Evolutionary conservation across 2,888 invertebrate genomes (phyloP).

Genomic region (Macaria liturata): DNA sequence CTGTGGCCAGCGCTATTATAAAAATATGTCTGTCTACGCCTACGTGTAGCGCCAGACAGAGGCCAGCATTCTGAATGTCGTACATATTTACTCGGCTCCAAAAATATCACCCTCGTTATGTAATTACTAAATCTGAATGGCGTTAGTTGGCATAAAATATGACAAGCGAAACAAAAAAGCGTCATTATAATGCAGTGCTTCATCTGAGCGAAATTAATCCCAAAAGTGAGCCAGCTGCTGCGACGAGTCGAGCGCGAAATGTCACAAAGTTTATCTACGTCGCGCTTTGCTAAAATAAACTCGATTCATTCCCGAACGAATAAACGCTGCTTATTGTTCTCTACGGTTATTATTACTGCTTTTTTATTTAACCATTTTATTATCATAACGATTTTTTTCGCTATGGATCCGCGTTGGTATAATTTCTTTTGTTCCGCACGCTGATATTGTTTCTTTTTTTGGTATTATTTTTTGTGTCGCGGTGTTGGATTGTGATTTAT

Average conservation of each 20-base stretch:
- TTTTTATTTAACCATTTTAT: conserved; percentile 79
- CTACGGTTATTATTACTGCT: conserved; percentile 71
- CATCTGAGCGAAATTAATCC: conserved; percentile 67
- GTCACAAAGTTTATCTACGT: conserved; percentile 71
- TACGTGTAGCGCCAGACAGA: conserved; percentile 19
- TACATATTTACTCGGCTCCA: conserved; percentile 13
- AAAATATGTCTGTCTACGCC: conserved; percentile 50
- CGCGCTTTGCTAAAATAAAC: conserved; percentile 69
- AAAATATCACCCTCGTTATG: conserved; percentile 33
- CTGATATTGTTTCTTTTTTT: conserved; percentile 78
- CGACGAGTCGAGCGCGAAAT: conserved; percentile 51
- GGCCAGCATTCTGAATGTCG: conserved; percentile 12
- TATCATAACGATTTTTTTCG: conserved; percentile 80
- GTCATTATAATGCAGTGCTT: conserved; percentile 74
- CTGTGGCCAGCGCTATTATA: conserved; percentile 69
- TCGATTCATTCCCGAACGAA: conserved; percentile 67
- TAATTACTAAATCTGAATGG: conserved; percentile 43
- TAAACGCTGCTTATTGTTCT: conserved; percentile 74
- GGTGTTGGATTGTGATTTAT: conserved; percentile 77
- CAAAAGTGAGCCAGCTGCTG: conserved; percentile 72
- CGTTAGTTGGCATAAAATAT: conserved; percentile 53
- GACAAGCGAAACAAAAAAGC: conserved; percentile 64
- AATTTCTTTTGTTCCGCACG: conserved; percentile 80
- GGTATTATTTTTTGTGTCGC: conserved; percentile 65
- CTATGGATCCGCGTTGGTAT: conserved; percentile 71